Evolutionary conservation across 1,140 invertebrate genomes (phyloP).

Genomic region (Macrobrachium rosenbergii): DNA sequence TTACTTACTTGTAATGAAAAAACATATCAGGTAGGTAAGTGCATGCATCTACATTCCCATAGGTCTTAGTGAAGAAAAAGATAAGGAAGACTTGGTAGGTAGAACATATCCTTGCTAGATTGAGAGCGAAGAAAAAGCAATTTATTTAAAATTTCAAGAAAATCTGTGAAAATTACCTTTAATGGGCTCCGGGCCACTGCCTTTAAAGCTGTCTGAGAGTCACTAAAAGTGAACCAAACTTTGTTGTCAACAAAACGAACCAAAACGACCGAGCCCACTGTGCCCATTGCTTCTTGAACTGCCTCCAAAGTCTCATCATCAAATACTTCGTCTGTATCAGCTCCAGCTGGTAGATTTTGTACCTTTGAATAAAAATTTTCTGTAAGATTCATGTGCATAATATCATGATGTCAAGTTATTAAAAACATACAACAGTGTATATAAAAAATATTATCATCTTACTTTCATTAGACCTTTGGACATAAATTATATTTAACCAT

Average conservation of each 20-base stretch:
- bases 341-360: conserved; percentile 57
- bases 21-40: no score
- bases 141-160: conserved; percentile 18
- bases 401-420: no score
- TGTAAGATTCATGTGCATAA: neutral
- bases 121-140: neutral
- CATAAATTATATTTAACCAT: no score
- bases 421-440: no score
- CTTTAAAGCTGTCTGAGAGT: conserved; percentile 85
- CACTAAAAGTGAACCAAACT: conserved; percentile 91
- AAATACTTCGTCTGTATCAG: conserved; percentile 71
- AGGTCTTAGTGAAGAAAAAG: no score
- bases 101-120: no score
- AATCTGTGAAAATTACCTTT: conserved; percentile 65
- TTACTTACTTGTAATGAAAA: no score
- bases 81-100: no score
- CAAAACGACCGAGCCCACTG: conserved; percentile 89
- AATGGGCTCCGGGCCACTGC: conserved; percentile 76
- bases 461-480: no score
- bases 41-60: no score
- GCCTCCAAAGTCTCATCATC: conserved; percentile 82
- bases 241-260: conserved; percentile 90
- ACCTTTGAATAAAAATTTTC: conserved; percentile 19
- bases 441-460: no score
- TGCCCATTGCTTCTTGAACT: conserved; percentile 80